These are phyloP conservation scores for Plutomurus gul DNA, from an alignment of 1,140 invertebrate species.

Conservation along the genomic window DNA sequence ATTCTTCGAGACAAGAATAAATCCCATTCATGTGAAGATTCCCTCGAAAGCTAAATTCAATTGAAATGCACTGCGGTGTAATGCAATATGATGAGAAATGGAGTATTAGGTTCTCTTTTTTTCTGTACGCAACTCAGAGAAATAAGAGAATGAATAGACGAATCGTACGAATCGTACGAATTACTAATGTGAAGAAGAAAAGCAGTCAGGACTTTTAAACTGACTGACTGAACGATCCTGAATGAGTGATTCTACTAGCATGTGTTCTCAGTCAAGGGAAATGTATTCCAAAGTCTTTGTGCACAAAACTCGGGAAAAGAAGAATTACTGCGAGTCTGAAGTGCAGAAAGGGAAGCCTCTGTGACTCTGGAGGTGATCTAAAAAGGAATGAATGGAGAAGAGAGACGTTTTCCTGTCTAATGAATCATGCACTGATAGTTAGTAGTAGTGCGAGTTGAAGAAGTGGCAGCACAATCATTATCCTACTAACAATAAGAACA, in stretches of 20 bases:
- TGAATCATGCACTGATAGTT: slow-evolving; percentile 29
- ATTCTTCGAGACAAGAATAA: not conserved
- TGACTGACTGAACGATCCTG: slow-evolving; percentile 4
- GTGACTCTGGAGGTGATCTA: too few species aligned
- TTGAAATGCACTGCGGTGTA: slow-evolving; percentile 2
- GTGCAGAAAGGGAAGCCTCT: slow-evolving; percentile 10
- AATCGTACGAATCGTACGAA: not conserved
- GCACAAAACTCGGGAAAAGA: not conserved
- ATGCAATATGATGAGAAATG: slow-evolving; percentile 16
- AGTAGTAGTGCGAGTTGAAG: not conserved
- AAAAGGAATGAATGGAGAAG: slow-evolving; percentile 1
- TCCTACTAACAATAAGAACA: not conserved
- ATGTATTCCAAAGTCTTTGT: not conserved
- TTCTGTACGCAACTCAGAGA: not conserved
- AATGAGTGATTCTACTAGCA: slow-evolving; percentile 6
- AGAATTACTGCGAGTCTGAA: slow-evolving; percentile 9
- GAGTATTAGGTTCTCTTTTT: not conserved
- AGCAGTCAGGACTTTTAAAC: not conserved
- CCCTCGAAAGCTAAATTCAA: not conserved
- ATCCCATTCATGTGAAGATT: slow-evolving; percentile 13
- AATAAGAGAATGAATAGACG: not conserved
- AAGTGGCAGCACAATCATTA: not conserved
- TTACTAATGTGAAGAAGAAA: not conserved
- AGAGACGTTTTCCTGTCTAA: slow-evolving; percentile 23
- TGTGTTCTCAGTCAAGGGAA: slow-evolving; percentile 8